These are phyloP conservation scores for Muscina levida DNA, from an alignment of 2,888 invertebrate genomes.

Conservation along the genomic window DNA sequence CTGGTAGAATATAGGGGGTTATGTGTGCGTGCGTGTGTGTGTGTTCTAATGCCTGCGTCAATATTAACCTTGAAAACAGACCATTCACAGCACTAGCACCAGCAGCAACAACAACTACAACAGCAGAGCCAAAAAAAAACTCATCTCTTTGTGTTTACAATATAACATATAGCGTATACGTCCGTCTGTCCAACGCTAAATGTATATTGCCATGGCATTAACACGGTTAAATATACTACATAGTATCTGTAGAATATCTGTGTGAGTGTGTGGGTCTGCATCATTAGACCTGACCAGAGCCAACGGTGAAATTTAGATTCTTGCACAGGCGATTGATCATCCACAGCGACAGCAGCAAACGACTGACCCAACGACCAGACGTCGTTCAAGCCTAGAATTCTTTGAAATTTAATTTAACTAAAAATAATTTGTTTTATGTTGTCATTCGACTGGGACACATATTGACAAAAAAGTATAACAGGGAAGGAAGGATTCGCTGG, in stretches of 20 bases:
- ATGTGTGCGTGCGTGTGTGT: background rate
- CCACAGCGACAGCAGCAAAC: too few species aligned
- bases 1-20: background rate
- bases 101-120: conserved; percentile 1
- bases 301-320: background rate
- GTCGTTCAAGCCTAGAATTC: background rate
- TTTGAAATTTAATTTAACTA: background rate
- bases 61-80: conserved; percentile 34
- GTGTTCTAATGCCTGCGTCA: conserved; percentile 36
- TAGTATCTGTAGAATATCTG: background rate
- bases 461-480: too few species aligned
- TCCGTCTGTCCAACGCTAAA: too few species aligned
- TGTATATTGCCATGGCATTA: background rate
- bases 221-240: background rate
- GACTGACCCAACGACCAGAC: too few species aligned
- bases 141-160: conserved; percentile 6
- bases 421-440: conserved; percentile 1
- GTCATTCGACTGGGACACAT: background rate
- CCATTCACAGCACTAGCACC: conserved; percentile 21
- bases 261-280: background rate
- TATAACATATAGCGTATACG: too few species aligned
- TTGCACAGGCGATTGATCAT: too few species aligned
- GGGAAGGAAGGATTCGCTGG: too few species aligned
- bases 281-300: background rate
- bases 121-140: conserved; percentile 27